Evolutionary conservation across 2,797 vertebrate species (phyloP), one percentile per base, ranked within the genome.

Genomic region (Trachurus trachurus): DNA sequence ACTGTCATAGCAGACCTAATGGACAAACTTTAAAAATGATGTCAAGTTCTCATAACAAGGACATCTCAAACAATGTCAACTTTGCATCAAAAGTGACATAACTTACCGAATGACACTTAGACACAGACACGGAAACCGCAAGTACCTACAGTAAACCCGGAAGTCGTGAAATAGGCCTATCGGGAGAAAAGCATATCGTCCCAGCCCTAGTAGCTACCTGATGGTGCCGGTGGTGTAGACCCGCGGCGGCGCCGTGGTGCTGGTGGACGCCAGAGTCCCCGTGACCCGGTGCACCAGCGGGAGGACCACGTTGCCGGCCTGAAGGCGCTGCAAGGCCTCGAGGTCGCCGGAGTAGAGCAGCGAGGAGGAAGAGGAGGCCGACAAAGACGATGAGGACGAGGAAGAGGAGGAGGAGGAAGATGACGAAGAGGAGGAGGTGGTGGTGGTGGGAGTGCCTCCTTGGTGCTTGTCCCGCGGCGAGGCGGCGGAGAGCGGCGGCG

Each of bases 141-240:
- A n/a, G n/a, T n/a, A n/a, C n/a, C n/a, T n/a, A n/a, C n/a, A n/a
- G n/a, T n/a, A n/a, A n/a, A n/a, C n/a, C n/a, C n/a, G n/a, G n/a
- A n/a, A n/a, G n/a, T n/a, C n/a, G n/a, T n/a, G n/a, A n/a, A n/a
- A n/a, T n/a, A n/a, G n/a, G n/a, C n/a, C n/a, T n/a, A n/a, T n/a
- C n/a, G n/a, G n/a, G n/a, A n/a, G n/a, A n/a, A n/a, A n/a, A n/a
- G n/a, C n/a, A n/a, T n/a, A n/a, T n/a, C n/a, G n/a, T n/a, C n/a
- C n/a, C n/a, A n/a, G n/a, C n/a, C n/a, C n/a, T n/a, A n/a, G n/a
- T n/a, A n/a, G n/a, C n/a, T 99, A 99, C 86, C 98, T 26, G 26
- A 26, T 26, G 91, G 98, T 99, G 80, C 98, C 98, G 47, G 98
- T 98, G 94, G 98, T 99, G 96, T 99, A 99, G 93, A 99, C 97